Evolutionary conservation across 2,797 vertebrate species (phyloP), one percentile per base, ranked within the genome.

Genomic region (Crotalus adamanteus): DNA sequence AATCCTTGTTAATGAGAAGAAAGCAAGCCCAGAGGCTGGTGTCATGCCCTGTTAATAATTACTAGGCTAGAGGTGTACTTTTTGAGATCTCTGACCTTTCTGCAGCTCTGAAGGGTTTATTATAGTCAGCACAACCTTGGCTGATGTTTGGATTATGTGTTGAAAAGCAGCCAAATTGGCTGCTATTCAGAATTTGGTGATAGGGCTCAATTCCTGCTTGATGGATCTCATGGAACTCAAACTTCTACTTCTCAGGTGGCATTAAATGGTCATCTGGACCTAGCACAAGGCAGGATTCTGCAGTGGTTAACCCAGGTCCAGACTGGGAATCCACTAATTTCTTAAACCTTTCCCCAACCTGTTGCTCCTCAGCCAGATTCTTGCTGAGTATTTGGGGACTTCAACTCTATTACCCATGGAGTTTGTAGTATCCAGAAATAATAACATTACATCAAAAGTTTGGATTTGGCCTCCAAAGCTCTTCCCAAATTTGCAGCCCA

Each of bases 1-100:
- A 93, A 93, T 25, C 97, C 96, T 94, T 53, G 0, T 13, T 69
- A 93, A 12, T 20, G 9, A 51, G 51, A 69, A 3, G 1, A 93
- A 90, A 94, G 87, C 90, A 94, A 90, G 78, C 93, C 92, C 92
- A 20, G 95, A 96, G 95, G 96, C 96, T 95, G 96, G 93, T 93
- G 94, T 91, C 25, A 94, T 88, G 5, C 47, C 11, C 60, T 56
- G 98, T 98, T 98, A 98, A 98, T 98, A 93, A 98, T 98, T 98
- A 95, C 20, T 8, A 0, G 1, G 37, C 88, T 90, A 83, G 88
- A 95, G 95, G 91, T 94, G 91, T 97, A 92, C 96, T 92, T 94
- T 93, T 88, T 22, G 95, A 95, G 95, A 96, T 97, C 96, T 96
- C 92, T 93, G 97, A 97, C 96, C 96, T 97, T 96, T 96, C 14